phyloP scores from a whole-genome alignment of 2,797 vertebrate species.

The Arctocebus calabarensis region DNA sequence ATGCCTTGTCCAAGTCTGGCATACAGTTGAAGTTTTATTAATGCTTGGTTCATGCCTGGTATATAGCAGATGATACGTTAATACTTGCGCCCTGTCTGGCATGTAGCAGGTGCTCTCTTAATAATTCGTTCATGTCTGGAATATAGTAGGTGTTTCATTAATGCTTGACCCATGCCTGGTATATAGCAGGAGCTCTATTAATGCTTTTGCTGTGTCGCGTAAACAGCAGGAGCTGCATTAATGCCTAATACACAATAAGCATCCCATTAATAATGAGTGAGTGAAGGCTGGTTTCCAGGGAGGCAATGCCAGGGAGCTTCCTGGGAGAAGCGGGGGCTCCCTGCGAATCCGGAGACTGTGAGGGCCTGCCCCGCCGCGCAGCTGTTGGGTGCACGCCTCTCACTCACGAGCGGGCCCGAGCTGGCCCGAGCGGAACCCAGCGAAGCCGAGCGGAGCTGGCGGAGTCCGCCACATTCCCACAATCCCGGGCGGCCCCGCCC shows the following conservation, averaged over 20 bases:
- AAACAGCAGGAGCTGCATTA: background rate
- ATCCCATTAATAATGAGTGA: background rate
- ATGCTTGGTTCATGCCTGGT: background rate
- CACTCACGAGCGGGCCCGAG: background rate
- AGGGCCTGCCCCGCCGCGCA: too few species aligned
- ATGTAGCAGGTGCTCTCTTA: background rate
- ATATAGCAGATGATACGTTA: background rate
- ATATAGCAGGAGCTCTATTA: background rate
- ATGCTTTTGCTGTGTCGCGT: background rate
- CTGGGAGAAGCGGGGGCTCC: background rate
- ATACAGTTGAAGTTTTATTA: too few species aligned
- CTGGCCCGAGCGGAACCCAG: background rate
- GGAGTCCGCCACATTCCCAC: constrained; percentile 85
- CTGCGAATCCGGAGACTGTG: too few species aligned
- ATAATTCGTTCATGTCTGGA: too few species aligned
- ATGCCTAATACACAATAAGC: background rate
- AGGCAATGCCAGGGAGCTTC: background rate
- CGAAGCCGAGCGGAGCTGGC: background rate
- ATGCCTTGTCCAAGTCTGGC: background rate
- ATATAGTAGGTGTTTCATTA: background rate
- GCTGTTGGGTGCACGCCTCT: fast-evolving
- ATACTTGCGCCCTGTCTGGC: background rate
- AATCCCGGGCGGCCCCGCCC: constrained; percentile 82
- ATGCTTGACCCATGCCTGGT: background rate
- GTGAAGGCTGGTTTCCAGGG: background rate